These are phyloP conservation scores for Melanotaenia boesemani DNA, from an alignment of 2,797 vertebrate species.

Conservation along the genomic window DNA sequence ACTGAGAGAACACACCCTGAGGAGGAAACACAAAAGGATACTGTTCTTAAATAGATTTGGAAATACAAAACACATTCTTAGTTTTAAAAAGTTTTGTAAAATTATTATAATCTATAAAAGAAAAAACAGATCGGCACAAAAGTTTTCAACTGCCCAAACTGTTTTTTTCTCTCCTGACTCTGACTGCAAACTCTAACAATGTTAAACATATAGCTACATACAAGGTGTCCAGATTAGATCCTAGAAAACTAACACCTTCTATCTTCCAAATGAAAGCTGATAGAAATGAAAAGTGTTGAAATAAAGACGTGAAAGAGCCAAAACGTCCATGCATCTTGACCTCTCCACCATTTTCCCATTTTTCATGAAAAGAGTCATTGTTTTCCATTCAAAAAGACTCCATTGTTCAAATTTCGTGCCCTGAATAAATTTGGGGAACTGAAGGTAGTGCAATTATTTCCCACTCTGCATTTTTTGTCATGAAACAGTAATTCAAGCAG, in stretches of 20 bases:
- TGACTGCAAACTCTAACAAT: neutral
- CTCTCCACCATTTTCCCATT: slow-evolving; percentile 26
- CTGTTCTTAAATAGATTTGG: neutral
- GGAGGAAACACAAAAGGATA: neutral
- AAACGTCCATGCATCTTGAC: slow-evolving; percentile 59
- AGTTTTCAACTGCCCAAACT: neutral
- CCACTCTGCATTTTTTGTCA: slow-evolving; percentile 55
- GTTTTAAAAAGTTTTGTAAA: neutral
- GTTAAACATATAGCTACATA: slow-evolving; percentile 27
- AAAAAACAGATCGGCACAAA: neutral
- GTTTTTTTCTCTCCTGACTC: slow-evolving; percentile 28
- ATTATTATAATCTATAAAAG: neutral
- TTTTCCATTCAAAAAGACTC: slow-evolving; percentile 58
- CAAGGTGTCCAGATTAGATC: slow-evolving; percentile 12
- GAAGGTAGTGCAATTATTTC: slow-evolving; percentile 66
- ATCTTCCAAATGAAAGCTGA: slow-evolving; percentile 24
- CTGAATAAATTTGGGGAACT: slow-evolving; percentile 52
- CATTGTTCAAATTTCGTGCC: slow-evolving; percentile 64
- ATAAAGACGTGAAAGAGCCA: slow-evolving; percentile 53
- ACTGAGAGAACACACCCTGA: slow-evolving; percentile 7
- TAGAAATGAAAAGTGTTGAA: slow-evolving; percentile 18
- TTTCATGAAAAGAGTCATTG: slow-evolving; percentile 73
- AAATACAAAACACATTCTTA: neutral
- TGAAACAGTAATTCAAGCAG: slow-evolving; percentile 54
- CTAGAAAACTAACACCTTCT: slow-evolving; percentile 25